A percentile compares a stretch with the other conserved stretches of the same genome.
These are phyloP conservation scores for Gallinago solitaria DNA, from an alignment of 2,797 vertebrate genomes.

Conservation along the genomic window DNA sequence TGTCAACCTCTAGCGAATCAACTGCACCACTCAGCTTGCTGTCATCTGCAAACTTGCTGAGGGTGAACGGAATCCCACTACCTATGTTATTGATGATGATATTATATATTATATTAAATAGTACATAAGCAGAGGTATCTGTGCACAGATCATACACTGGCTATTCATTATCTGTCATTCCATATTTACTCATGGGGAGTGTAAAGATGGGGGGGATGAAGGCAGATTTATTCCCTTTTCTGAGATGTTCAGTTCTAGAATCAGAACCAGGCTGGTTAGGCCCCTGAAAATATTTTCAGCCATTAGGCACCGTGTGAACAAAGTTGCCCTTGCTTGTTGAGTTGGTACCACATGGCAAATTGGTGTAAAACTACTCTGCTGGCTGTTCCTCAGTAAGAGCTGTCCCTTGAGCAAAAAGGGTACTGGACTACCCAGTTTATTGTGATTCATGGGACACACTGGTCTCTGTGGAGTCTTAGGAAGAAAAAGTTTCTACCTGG, in stretches of 20 bases:
- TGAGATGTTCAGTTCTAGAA: background rate
- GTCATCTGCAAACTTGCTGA: background rate
- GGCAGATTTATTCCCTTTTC: background rate
- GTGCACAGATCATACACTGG: background rate
- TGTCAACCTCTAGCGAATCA: background rate
- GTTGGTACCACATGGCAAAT: background rate
- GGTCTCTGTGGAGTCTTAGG: background rate
- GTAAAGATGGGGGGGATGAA: background rate
- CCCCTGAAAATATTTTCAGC: background rate
- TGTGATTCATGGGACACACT: background rate
- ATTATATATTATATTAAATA: background rate
- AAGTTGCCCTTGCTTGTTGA: background rate
- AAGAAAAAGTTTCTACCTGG: background rate
- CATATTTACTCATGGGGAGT: background rate
- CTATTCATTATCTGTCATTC: background rate
- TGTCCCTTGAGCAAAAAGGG: background rate
- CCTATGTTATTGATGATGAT: background rate
- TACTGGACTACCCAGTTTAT: background rate
- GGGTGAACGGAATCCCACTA: background rate
- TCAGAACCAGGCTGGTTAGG: background rate
- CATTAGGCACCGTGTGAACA: background rate
- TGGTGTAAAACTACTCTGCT: background rate
- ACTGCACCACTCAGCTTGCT: background rate
- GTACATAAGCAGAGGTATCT: background rate
- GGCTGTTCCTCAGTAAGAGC: background rate